Evolutionary conservation across 2,888 invertebrate genomes (phyloP).

Genomic region (Uropetala carovei): DNA sequence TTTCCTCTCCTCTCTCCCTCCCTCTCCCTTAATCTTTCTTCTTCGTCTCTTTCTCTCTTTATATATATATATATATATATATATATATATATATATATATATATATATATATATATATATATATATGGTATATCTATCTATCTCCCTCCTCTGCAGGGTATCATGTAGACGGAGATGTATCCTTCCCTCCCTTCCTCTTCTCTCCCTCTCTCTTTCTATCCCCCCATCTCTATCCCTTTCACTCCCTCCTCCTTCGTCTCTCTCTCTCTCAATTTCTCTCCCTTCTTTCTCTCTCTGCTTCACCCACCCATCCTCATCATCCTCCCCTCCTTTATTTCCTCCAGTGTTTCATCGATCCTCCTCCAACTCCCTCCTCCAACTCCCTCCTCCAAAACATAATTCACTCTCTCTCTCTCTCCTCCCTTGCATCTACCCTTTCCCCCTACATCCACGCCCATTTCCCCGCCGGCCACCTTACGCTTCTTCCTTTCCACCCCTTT

Average conservation of each 20-base stretch:
- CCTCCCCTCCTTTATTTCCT: too few relatives aligned
- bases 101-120: too few relatives aligned
- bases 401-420: background rate
- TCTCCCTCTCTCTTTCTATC: too few relatives aligned
- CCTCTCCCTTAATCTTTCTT: background rate
- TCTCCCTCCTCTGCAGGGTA: background rate
- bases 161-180: too few relatives aligned
- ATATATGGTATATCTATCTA: too few relatives aligned
- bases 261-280: background rate
- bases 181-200: background rate
- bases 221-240: too few relatives aligned
- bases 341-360: too few relatives aligned
- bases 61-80: too few relatives aligned
- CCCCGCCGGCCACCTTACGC: background rate
- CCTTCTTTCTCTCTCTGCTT: background rate
- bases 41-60: background rate
- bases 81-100: too few relatives aligned
- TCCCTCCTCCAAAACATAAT: background rate
- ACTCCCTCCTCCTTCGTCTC: background rate
- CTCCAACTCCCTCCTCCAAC: background rate
- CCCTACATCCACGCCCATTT: background rate
- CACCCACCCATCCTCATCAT: background rate
- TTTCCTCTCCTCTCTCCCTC: background rate
- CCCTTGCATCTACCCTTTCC: background rate
- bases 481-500: too few relatives aligned